A percentile compares a stretch with the other conserved stretches of the same genome.
These are phyloP conservation scores for Eubasilissa splendida DNA, from an alignment of 2,888 invertebrate genomes.

Conservation along the genomic window DNA sequence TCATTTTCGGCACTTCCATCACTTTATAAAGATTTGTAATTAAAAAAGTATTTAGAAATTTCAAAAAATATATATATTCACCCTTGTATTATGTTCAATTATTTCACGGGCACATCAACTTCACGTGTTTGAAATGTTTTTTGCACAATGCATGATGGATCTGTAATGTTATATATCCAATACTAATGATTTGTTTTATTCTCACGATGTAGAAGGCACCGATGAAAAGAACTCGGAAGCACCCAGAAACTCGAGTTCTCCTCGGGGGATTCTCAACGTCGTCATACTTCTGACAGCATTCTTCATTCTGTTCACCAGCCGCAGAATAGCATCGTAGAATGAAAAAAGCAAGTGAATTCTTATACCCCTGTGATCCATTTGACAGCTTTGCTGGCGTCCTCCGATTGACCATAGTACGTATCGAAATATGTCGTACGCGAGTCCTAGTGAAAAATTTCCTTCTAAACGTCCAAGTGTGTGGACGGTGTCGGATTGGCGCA, in stretches of 20 bases:
- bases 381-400: neutral
- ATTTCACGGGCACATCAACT: too few relatives aligned
- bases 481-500: too few relatives aligned
- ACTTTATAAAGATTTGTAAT: too few relatives aligned
- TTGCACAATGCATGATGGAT: neutral
- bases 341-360: neutral
- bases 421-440: too few relatives aligned
- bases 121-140: neutral
- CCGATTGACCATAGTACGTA: too few relatives aligned
- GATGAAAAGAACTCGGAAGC: slow-evolving; percentile 40
- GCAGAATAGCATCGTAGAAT: slow-evolving; percentile 16
- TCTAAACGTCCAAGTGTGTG: too few relatives aligned
- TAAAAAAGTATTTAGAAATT: too few relatives aligned
- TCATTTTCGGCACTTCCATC: too few relatives aligned
- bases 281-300: slow-evolving; percentile 4
- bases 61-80: too few relatives aligned
- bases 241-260: slow-evolving; percentile 19
- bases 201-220: slow-evolving; percentile 7
- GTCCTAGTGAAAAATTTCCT: too few relatives aligned
- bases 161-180: neutral
- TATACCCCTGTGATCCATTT: slow-evolving; percentile 20
- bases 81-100: too few relatives aligned
- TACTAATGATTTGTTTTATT: slow-evolving; percentile 12
- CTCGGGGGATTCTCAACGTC: slow-evolving; percentile 16
- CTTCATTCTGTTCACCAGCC: neutral